Base-by-base conservation (phyloP, 2,888 invertebrate genomes). In the Morinoia aosen region DNA sequence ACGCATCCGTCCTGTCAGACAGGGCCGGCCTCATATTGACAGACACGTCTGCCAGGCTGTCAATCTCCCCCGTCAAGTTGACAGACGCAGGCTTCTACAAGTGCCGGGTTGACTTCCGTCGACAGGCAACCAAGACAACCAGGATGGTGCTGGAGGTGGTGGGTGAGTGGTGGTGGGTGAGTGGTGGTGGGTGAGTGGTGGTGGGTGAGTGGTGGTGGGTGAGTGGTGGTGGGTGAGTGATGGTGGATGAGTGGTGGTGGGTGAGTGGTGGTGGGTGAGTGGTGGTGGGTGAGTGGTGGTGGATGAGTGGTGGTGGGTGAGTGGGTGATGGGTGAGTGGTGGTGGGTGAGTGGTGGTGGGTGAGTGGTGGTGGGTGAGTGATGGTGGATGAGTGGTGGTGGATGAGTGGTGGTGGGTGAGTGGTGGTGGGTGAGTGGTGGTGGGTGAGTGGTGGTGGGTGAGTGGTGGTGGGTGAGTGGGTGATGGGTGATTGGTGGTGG, bases 41-140 rank as follows among this genome's bases (percentile, higher is more conserved):
- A 61, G 91, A 56, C 95, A 96, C 58, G 58, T 94, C 95, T 7
- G 96, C 96, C 25, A 88, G 95, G 14, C 95, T 96, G 94, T 40
- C 64, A 16, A 95, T 96, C 33, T 56, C 95, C 2, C 93, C 95
- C 58, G 95, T 96, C 91, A 88, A 76, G 39, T 95, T 88, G 58
- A 91, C 96, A 40, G 96, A 96, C 64, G 95, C 95, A 12, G 96
- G 96, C 33, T 88, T 90, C 91, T 96, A 96, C 96, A 96, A 95
- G 88, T 96, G 96, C 48, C 12, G 96, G 14, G 96, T 96, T 40
- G 96, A 96, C 95, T 96, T 96, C 95, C 58, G 96, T 33, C 56
- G 88, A 39, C 95, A 96, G 91, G 95, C 96, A 16, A 96, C 96
- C 95, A 96, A 96, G 58, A 96, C 96, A 12, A 96, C 96, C 0